Evolutionary conservation across 35 echinoderm and acorn worm genomes (phyloP).

Genomic region (Diadema setosum): DNA sequence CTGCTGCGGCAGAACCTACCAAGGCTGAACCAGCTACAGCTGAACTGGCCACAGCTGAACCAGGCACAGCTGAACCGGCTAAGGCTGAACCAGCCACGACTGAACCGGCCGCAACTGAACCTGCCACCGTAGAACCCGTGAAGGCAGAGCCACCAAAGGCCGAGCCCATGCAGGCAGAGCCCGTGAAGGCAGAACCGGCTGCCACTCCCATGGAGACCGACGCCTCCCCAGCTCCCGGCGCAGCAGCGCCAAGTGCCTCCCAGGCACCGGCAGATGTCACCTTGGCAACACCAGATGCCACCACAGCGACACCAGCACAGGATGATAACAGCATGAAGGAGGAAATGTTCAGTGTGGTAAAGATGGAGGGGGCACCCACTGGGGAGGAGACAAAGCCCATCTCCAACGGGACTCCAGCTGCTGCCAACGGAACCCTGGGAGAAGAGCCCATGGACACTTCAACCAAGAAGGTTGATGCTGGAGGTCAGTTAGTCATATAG

Average conservation of each 20-base stretch:
- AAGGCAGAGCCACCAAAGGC: background rate
- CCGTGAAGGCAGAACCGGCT: background rate
- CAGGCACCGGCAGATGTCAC: background rate
- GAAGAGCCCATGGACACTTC: background rate
- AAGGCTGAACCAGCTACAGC: background rate
- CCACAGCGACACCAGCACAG: background rate
- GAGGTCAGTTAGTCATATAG: background rate
- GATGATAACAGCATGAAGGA: background rate
- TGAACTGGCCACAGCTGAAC: background rate
- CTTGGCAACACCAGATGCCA: background rate
- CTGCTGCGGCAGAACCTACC: background rate
- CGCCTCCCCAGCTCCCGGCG: background rate
- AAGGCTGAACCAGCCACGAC: background rate
- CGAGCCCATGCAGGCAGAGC: constrained; percentile 20
- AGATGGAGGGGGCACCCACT: background rate
- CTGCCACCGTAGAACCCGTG: background rate
- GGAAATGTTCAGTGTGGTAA: background rate
- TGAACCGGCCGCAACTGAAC: background rate
- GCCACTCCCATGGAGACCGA: constrained; percentile 47
- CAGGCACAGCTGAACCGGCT: background rate
- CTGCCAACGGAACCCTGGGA: background rate
- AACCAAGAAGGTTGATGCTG: background rate
- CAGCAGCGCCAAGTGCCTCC: background rate
- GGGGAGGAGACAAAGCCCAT: background rate
- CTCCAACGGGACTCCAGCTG: background rate